These are phyloP conservation scores for Hypercompe scribonia DNA, from an alignment of 2,888 invertebrate species.

Conservation along the genomic window DNA sequence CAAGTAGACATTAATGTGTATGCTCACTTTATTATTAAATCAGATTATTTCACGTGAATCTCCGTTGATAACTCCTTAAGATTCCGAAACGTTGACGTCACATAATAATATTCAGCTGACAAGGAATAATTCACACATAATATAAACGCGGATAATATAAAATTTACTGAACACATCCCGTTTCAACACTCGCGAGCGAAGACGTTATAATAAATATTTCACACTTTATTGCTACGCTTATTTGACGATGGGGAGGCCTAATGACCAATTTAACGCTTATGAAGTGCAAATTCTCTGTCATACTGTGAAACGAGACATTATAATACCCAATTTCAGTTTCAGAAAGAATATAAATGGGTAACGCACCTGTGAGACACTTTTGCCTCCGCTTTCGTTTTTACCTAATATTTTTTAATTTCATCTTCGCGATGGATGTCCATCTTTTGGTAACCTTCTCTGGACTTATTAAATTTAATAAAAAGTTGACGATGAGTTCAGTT, in stretches of 20 bases:
- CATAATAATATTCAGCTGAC: slow-evolving; percentile 46
- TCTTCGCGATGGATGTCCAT: slow-evolving; percentile 23
- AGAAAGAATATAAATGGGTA: slow-evolving; percentile 79
- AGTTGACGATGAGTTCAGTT: slow-evolving; percentile 43
- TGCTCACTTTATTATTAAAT: slow-evolving; percentile 6
- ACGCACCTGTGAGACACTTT: slow-evolving; percentile 64
- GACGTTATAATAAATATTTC: slow-evolving; percentile 76
- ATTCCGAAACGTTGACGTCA: slow-evolving; percentile 32
- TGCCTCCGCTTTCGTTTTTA: slow-evolving; percentile 39
- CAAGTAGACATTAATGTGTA: not conserved
- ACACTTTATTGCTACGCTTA: slow-evolving; percentile 75
- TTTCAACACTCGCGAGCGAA: slow-evolving; percentile 46
- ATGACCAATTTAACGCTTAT: slow-evolving; percentile 84
- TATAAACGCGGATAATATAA: slow-evolving; percentile 42
- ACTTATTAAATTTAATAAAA: slow-evolving; percentile 51
- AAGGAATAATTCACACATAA: slow-evolving; percentile 46
- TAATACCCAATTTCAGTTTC: slow-evolving; percentile 81
- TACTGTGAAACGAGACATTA: slow-evolving; percentile 79
- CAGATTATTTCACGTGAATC: slow-evolving; percentile 33
- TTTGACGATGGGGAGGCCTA: slow-evolving; percentile 73
- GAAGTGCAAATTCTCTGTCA: slow-evolving; percentile 85
- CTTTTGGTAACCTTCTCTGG: slow-evolving; percentile 21
- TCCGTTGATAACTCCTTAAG: slow-evolving; percentile 40
- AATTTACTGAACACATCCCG: slow-evolving; percentile 50
- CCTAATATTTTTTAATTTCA: slow-evolving; percentile 46